Base-by-base conservation (phyloP, 2,797 vertebrate genomes). In the Helicolenus hilgendorfi region DNA sequence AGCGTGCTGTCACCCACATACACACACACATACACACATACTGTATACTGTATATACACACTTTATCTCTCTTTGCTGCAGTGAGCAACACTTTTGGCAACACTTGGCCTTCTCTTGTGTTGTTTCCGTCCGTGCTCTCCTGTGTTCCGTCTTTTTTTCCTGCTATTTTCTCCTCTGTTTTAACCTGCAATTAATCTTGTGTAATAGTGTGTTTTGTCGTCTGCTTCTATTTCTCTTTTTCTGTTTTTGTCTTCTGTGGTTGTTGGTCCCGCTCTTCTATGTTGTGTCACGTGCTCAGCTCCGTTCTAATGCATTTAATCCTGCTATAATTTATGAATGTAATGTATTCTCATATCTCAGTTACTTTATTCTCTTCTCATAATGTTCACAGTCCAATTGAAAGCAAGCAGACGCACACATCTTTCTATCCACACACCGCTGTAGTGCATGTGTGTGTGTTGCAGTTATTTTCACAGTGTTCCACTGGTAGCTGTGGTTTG, bases 401-500 rank as follows among this genome's bases (percentile, higher is more conserved):
- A 78, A 74, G 75, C 60, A 74, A 45, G 36, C 15, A 67, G 13
- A 85, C 85, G 77, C 77, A 79, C 64, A 76, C 68, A 83, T 18
- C 26, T 58, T 74, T 38, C 20, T 22, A 67, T 70, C 26, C 76
- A 80, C 87, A 68, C 62, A 73, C 58, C 24, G 53, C 53, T 72
- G 33, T 56, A 79, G 77, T 38, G 13, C 24, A 65, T 69, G 77
- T 79, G 77, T 84, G 85, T 89, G 79, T 88, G 78, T 79, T 24
- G 60, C 86, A 89, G 90, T 91, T 95, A 94, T 95, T 95, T 96
- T 93, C 89, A 89, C 86, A 84, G 87, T 90, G 79, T 92, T 90
- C 88, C 92, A 91, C 86, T 95, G 92, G 92, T 92, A 92, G 92
- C 92, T 95, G 94, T 91, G 96, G 96, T 96, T 94, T 92, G 87